Base-by-base conservation (phyloP, 2,113 vertebrate species). In the Rhabdornis inornatus region DNA sequence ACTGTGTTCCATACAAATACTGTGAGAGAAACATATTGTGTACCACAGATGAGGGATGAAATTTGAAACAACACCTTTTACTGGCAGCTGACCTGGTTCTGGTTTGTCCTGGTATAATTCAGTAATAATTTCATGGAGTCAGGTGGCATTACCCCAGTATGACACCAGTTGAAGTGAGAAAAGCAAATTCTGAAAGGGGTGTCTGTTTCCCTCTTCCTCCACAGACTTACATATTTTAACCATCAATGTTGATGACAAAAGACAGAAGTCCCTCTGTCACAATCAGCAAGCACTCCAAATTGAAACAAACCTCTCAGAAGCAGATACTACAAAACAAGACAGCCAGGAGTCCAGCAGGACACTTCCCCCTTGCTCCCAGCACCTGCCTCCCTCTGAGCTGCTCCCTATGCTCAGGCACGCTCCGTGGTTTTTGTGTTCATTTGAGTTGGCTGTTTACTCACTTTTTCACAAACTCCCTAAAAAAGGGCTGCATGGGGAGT, bases 51-150 rank as follows among this genome's bases (percentile, higher is more conserved):
- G n/a, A 53, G 19, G 49, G 11, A 16, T 11, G 40, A 75, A 89
- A 79, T 84, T 69, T 86, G 88, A 82, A 96, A 92, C 14, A 60
- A 27, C 35, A 24, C 5, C 49, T 77, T 59, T 83, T 42, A 22
- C 66, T 5, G 4, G 42, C 80, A 75, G 9, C 14, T 44, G 45
- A 35, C 31, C 74, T 71, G 50, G 17, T n/a, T 92, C 49, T 81
- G 82, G 37, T 60, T 90, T 80, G 42, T 45, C 33, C 90, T 88
- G 53, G 13, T 74, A 63, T 72, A 94, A 90, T 61, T 94, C 7
- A 11, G 53, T 21, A 89, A 40, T 35, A 59, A 49, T 66, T 81
- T 79, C 6, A 42, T 35, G 25, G 60, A 87, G 30, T 74, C 56
- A 45, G 30, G 56, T 47, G 61, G 56, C 47, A 23, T 66, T 90